These are phyloP conservation scores for Pelmatolapia mariae DNA, from an alignment of 2,113 vertebrate species.

Conservation along the genomic window DNA sequence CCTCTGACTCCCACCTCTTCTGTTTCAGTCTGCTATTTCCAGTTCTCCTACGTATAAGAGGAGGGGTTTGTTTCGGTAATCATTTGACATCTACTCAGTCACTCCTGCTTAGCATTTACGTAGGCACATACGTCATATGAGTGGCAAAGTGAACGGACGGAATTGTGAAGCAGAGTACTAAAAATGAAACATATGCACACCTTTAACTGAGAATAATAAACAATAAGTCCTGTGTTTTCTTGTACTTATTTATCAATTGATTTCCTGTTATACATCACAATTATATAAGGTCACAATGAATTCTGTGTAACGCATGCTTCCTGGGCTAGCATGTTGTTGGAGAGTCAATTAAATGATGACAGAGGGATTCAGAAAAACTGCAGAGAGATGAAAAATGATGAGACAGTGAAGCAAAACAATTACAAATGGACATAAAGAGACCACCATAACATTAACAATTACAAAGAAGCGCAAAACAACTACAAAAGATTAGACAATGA, in stretches of 20 bases:
- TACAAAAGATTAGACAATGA: not conserved
- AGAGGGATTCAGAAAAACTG: not conserved
- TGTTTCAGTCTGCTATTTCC: not conserved
- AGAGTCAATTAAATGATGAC: not conserved
- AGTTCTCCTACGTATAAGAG: not conserved
- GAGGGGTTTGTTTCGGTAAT: not conserved
- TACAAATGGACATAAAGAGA: not conserved
- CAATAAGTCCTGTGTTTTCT: not conserved
- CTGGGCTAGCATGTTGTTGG: not conserved
- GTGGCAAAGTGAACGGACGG: not conserved
- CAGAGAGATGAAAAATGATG: not conserved
- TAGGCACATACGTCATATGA: not conserved
- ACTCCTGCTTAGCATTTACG: not conserved
- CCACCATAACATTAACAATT: not conserved
- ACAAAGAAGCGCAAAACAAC: rapidly evolving
- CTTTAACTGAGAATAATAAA: not conserved
- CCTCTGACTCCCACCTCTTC: not conserved
- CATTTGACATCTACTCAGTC: not conserved
- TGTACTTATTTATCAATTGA: not conserved
- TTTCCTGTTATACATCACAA: not conserved
- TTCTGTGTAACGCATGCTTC: rapidly evolving
- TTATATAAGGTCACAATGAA: not conserved
- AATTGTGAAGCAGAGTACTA: not conserved
- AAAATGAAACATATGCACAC: not conserved
- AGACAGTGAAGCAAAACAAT: not conserved